Evolutionary conservation across 2,888 invertebrate species (phyloP).

Genomic region (Polymixis flavicincta): DNA sequence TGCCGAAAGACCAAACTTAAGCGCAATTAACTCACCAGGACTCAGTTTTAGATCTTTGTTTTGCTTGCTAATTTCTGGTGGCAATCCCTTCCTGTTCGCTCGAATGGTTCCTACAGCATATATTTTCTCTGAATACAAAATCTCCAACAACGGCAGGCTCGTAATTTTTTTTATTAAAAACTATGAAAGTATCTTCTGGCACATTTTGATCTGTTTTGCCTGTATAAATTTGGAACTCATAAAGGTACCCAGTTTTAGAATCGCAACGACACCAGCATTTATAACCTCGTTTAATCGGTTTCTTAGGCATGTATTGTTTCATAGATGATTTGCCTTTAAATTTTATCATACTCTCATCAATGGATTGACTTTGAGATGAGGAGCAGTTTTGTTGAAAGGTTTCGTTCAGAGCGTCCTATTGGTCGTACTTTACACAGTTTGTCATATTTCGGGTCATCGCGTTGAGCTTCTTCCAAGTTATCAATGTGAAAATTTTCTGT

Average conservation of each 20-base stretch:
- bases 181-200: constrained; percentile 36
- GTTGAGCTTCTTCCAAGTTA: constrained; percentile 20
- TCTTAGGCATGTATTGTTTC: constrained; percentile 45
- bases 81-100: constrained; percentile 14
- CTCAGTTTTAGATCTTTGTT: constrained; percentile 25
- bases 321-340: constrained; percentile 32
- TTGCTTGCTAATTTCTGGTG: constrained; percentile 20
- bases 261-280: constrained; percentile 24
- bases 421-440: constrained; percentile 44
- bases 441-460: constrained; percentile 18
- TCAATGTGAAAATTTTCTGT: constrained; percentile 29
- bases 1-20: too few species aligned
- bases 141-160: constrained; percentile 24
- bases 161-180: constrained; percentile 48
- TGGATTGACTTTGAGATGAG: constrained; percentile 29
- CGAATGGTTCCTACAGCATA: constrained; percentile 23
- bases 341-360: constrained; percentile 43
- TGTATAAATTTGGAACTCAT: constrained; percentile 48
- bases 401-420: constrained; percentile 22
- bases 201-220: constrained; percentile 37
- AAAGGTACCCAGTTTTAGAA: constrained; percentile 39
- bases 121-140: constrained; percentile 14
- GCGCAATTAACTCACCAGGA: constrained; percentile 26
- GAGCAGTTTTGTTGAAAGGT: constrained; percentile 26
- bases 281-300: constrained; percentile 42